Evolutionary conservation across 2,113 vertebrate genomes (phyloP), one percentile per base, ranked within the genome.

Genomic region (Eurystomus gularis): DNA sequence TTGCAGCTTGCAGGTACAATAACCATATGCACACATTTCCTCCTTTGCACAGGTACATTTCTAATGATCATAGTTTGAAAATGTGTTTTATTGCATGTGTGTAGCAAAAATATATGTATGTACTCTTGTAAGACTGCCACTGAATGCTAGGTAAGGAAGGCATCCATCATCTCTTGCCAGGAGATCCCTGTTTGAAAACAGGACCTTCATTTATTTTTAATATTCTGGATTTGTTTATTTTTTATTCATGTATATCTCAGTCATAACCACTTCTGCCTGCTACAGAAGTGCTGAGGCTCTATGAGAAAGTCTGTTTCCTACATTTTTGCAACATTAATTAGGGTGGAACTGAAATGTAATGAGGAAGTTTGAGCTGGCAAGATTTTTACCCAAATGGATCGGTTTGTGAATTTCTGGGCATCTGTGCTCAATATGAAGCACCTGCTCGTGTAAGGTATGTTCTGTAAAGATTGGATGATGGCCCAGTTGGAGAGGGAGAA

Each of bases 361-460:
- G 77, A 82, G 65, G 70, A 84, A 71, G 49, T 61, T 88, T 39
- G 61, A 94, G 91, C 92, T 96, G 93, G 88, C 92, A 91, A 46
- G 6, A 25, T 54, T 93, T 83, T 61, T 40, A 20, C 35, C 79
- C 75, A 78, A 94, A 96, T 64, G 39, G 68, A 78, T 76, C 19
- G 0, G 78, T 17, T 54, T 69, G n/a, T 68, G 85, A 55, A 60
- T 90, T 93, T 95, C 81, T 94, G 83, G 69, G 90, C 95, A 90
- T 96, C 95, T 94, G 88, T 72, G 83, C 86, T 94, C 73, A 35
- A 24, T 46, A 10, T 37, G 91, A 89, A 85, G 88, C 91, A 94
- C 95, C 96, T 97, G 96, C 86, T 94, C 10, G 0, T 51, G 57
- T 24, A 89, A 93, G 81, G 90, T 94, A 33, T 65, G 64, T 49